phyloP scores from a whole-genome alignment of 2,888 invertebrate genomes.

The Euplagia quadripunctaria region DNA sequence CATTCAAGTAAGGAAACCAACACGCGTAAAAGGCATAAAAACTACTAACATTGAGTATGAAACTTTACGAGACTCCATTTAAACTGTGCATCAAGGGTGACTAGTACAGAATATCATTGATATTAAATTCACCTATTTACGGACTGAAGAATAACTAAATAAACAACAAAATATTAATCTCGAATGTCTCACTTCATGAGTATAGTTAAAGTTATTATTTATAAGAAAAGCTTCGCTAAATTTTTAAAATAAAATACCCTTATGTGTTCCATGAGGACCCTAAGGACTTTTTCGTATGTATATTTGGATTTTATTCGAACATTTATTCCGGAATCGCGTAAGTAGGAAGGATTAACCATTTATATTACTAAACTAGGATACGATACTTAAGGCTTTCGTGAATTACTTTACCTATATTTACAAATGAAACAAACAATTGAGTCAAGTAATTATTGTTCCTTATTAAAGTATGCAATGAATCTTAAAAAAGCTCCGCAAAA shows the following conservation, averaged over 20 bases:
- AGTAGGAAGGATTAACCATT: no score
- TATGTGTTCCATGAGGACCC: no score
- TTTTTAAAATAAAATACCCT: no score
- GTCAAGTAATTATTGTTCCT: neutral
- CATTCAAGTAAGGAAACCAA: neutral
- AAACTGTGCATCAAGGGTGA: neutral
- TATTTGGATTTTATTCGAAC: no score
- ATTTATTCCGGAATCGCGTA: no score
- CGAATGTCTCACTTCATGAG: neutral
- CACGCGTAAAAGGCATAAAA: neutral
- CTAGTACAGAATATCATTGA: neutral
- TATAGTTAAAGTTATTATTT: neutral
- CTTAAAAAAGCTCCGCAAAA: conserved; percentile 2
- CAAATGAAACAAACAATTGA: no score
- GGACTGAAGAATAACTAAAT: neutral
- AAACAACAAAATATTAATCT: neutral
- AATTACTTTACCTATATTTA: no score
- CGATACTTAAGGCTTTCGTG: no score
- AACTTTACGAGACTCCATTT: neutral
- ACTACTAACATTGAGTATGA: neutral
- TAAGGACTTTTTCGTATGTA: no score
- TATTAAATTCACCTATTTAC: neutral
- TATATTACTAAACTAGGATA: no score
- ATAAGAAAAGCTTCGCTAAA: neutral
- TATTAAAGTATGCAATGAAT: conserved; percentile 3